A percentile compares a stretch with the other conserved stretches of the same genome.
phyloP scores from a whole-genome alignment of 1,140 invertebrate species.

The Pseudoatta argentina region DNA sequence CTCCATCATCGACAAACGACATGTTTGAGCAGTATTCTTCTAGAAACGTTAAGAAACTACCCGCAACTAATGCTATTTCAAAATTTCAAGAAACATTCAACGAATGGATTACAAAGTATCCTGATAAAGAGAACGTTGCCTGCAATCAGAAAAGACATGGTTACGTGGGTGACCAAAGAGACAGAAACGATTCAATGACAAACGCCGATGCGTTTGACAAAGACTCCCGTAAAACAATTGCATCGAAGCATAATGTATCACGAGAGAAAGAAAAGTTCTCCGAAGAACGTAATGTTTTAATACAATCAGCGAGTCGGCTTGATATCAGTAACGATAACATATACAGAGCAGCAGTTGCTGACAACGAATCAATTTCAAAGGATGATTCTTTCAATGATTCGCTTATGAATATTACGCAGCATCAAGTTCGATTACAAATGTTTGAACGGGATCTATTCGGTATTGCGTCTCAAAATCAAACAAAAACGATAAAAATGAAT shows the following conservation, averaged over 20 bases:
- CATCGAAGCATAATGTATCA: slow-evolving; percentile 1
- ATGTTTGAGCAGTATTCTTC: slow-evolving; percentile 1
- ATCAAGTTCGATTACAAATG: slow-evolving; percentile 66
- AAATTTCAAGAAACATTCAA: not conserved
- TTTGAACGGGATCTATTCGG: slow-evolving; percentile 74
- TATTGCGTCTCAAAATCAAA: not conserved
- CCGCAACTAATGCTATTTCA: not conserved
- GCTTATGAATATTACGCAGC: slow-evolving; percentile 72
- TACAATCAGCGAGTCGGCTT: not conserved
- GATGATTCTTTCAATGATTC: slow-evolving; percentile 55
- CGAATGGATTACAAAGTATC: not conserved
- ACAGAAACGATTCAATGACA: not conserved
- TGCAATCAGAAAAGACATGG: not conserved
- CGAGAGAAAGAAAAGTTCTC: not conserved
- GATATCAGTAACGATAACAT: not conserved
- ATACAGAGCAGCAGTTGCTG: not conserved
- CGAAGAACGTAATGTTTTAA: not conserved
- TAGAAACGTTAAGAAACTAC: not conserved
- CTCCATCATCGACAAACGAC: slow-evolving; percentile 24
- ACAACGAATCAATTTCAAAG: not conserved
- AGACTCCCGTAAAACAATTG: not conserved
- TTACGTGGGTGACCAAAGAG: not conserved
- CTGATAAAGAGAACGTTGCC: slow-evolving; percentile 54
- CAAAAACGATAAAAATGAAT: not conserved
- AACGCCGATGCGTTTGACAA: not conserved